A percentile compares a stretch with the other conserved stretches of the same genome.
Conservation (phyloP, 2,113 vertebrate genomes). For the Corythornis cristatus region DNA sequence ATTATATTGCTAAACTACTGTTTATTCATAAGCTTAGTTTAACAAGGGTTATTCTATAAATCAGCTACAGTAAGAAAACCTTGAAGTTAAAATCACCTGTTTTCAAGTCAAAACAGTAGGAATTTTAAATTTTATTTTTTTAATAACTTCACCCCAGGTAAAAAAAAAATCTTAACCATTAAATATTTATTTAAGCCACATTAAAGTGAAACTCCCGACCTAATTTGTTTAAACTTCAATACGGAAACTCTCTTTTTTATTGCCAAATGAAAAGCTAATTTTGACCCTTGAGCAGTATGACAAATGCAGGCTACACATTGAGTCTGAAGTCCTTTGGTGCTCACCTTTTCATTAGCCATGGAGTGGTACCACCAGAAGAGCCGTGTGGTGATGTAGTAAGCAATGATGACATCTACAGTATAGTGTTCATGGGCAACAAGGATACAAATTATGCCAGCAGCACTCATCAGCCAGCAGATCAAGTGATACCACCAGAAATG, state of each 20-base stretch:
- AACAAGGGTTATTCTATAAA: neutral
- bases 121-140: neutral
- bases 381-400: slow-evolving; percentile 93
- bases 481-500: slow-evolving; percentile 98
- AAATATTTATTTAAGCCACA: neutral
- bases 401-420: slow-evolving; percentile 92
- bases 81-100: neutral
- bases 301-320: neutral
- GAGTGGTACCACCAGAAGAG: slow-evolving; percentile 99
- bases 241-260: neutral
- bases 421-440: slow-evolving; percentile 96
- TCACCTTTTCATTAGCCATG: slow-evolving; percentile 95
- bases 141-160: neutral
- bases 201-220: neutral
- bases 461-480: slow-evolving; percentile 93
- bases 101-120: neutral
- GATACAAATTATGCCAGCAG: slow-evolving; percentile 91
- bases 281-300: neutral
- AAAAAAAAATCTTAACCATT: neutral
- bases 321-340: neutral
- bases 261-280: neutral
- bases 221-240: neutral
- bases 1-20: neutral
- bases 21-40: neutral
- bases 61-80: neutral